Conservation (phyloP, 2,797 vertebrate species). For the Cossypha niveicapilla region DNA sequence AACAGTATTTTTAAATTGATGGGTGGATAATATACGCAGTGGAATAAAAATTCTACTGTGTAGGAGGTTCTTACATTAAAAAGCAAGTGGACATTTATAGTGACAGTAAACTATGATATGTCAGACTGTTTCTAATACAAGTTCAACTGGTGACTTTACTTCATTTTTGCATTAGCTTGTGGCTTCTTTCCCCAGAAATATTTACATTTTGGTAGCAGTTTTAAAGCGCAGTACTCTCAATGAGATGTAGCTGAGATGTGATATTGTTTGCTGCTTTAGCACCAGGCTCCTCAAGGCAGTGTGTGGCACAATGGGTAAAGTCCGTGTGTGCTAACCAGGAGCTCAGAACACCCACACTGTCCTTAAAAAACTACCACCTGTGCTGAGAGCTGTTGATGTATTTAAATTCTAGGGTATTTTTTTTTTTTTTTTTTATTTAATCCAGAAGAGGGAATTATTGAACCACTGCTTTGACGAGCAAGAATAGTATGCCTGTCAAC, state of each 20-base stretch:
- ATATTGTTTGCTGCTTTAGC: background rate
- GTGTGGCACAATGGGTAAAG: background rate
- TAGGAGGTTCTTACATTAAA: background rate
- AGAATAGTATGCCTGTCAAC: background rate
- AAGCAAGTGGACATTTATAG: background rate
- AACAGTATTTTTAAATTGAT: background rate
- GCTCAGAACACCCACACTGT: background rate
- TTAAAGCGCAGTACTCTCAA: background rate
- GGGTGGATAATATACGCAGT: background rate
- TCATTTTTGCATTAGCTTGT: background rate
- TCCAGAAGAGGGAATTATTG: background rate
- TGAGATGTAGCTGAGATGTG: background rate
- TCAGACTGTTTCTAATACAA: background rate
- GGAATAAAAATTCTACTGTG: background rate
- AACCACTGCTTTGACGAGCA: accelerated
- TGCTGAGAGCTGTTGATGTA: background rate
- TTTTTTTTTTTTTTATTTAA: background rate
- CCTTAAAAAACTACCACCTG: background rate
- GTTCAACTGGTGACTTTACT: background rate
- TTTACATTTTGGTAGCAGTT: background rate
- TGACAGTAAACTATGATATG: background rate
- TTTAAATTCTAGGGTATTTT: background rate
- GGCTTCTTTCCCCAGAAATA: background rate
- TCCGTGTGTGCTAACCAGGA: background rate
- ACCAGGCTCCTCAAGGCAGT: background rate